A percentile compares a stretch with the other conserved stretches of the same genome.
Conservation (phyloP, 1,140 invertebrate species). For the Drosophila kanapiae region DNA sequence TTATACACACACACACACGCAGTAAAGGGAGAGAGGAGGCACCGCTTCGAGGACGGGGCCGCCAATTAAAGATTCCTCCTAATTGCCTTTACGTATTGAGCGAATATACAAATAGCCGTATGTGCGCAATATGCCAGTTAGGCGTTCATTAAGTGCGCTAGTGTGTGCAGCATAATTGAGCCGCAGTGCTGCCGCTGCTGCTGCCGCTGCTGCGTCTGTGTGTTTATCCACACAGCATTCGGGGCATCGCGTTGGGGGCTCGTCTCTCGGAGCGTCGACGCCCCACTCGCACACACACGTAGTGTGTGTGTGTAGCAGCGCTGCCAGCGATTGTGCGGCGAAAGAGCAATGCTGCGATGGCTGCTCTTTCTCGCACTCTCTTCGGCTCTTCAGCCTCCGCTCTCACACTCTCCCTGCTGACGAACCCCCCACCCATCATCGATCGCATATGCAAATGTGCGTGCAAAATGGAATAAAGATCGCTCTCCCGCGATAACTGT, state of each 20-base stretch:
- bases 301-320: constrained; percentile 1
- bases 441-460: constrained; percentile 50
- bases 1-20: constrained; percentile 1
- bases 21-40: constrained; percentile 6
- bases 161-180: constrained; percentile 53
- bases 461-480: constrained; percentile 56
- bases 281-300: constrained; percentile 16
- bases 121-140: constrained; percentile 33
- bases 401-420: constrained; percentile 12
- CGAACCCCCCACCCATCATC: constrained; percentile 12
- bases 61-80: constrained; percentile 71
- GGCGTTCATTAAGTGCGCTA: constrained; percentile 15
- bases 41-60: constrained; percentile 58
- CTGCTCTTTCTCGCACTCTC: constrained; percentile 47
- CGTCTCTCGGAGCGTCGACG: constrained; percentile 61
- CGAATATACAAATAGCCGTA: constrained; percentile 6
- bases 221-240: constrained; percentile 46
- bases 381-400: constrained; percentile 24
- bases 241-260: constrained; percentile 62
- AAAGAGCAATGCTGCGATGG: constrained; percentile 21
- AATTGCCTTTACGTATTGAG: constrained; percentile 51
- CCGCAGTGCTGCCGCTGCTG: not conserved
- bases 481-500: constrained; percentile 41
- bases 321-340: constrained; percentile 8
- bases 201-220: constrained; percentile 27